Evolutionary conservation across 2,113 vertebrate species (phyloP).

Genomic region (Hoplias malabaricus): DNA sequence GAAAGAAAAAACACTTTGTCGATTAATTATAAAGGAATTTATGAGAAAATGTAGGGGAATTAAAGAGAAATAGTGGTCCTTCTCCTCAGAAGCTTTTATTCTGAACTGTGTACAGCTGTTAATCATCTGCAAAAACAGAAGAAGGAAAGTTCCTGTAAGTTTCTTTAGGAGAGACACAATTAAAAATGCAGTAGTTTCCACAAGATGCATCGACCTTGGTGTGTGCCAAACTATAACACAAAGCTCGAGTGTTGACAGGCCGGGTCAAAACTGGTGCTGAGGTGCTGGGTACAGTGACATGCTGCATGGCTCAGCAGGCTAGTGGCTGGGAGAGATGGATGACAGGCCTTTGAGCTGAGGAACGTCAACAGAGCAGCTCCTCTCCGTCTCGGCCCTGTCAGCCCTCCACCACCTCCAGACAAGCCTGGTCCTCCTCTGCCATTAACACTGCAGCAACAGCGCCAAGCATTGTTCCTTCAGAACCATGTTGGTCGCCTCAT

Average conservation of each 20-base stretch:
- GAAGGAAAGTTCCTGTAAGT: not conserved
- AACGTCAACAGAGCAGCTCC: conserved; percentile 20
- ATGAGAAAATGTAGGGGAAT: no score
- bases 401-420: conserved; percentile 21
- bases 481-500: not conserved
- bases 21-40: no score
- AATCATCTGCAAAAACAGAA: not conserved
- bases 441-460: not conserved
- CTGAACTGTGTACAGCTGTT: not conserved
- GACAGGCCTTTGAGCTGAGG: conserved; percentile 45
- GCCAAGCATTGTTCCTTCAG: not conserved
- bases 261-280: conserved; percentile 39
- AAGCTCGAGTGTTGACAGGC: conserved; percentile 31
- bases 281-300: conserved; percentile 17
- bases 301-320: conserved; percentile 12
- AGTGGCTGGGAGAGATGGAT: conserved; percentile 38
- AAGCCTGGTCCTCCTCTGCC: not conserved
- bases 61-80: no score
- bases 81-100: no score
- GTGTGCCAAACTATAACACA: conserved; percentile 1
- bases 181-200: conserved; percentile 27
- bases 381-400: conserved; percentile 29
- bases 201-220: not conserved
- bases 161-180: conserved; percentile 12
- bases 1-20: no score